Evolutionary conservation across 1,140 invertebrate species (phyloP).

Genomic region (Bombus balteatus): DNA sequence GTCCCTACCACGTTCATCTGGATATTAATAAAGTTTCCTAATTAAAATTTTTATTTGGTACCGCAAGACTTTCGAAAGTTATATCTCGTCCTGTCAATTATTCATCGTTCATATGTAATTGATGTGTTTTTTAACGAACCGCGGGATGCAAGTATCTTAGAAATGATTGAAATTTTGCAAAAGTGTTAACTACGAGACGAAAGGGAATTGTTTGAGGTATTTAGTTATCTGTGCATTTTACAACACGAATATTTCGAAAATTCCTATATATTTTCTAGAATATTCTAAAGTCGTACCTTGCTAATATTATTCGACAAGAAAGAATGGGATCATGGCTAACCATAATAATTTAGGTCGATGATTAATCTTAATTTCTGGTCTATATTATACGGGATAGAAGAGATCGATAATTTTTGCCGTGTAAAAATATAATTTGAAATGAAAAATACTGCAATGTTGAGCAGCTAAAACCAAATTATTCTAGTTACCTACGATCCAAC

Average conservation of each 20-base stretch:
- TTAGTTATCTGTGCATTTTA: not conserved
- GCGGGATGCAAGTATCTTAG: not conserved
- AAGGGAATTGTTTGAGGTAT: not conserved
- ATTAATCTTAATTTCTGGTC: not conserved
- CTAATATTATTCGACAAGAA: not conserved
- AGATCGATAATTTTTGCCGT: not conserved
- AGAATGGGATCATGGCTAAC: not conserved
- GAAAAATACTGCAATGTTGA: fast-evolving
- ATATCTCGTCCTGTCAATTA: not conserved
- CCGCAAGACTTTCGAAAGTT: not conserved
- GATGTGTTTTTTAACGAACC: not conserved
- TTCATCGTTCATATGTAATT: not conserved
- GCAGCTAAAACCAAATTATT: not conserved
- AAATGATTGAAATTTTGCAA: too few relatives aligned
- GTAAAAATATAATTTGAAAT: not conserved
- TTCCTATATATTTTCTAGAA: not conserved
- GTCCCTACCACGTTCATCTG: not conserved
- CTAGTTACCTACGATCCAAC: too few relatives aligned
- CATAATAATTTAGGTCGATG: not conserved
- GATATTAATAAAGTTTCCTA: not conserved
- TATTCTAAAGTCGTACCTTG: not conserved
- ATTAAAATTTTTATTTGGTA: too few relatives aligned
- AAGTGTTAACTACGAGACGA: too few relatives aligned
- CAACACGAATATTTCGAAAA: not conserved
- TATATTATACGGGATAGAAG: not conserved